A percentile compares a stretch with the other conserved stretches of the same genome.
Evolutionary conservation across 2,797 vertebrate species (phyloP).

Genomic region (Morus bassanus): DNA sequence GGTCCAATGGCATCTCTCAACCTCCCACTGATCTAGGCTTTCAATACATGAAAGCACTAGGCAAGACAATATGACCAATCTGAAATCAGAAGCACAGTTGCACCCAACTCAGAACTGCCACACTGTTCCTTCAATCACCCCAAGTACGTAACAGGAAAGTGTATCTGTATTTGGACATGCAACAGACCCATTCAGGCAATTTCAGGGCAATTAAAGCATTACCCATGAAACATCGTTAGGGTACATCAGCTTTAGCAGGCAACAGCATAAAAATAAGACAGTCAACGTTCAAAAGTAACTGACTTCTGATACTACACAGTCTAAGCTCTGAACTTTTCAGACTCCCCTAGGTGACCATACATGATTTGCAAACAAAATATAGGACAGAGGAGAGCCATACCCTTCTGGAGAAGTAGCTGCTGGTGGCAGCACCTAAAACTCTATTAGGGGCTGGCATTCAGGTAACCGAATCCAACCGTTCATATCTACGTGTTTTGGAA

Average conservation of each 20-base stretch:
- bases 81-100: not conserved
- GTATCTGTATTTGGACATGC: not conserved
- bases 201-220: not conserved
- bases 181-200: not conserved
- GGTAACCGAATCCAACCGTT: not conserved
- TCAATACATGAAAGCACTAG: not conserved
- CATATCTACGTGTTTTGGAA: accelerated
- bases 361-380: not conserved
- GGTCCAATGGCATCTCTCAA: not conserved
- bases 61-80: accelerated
- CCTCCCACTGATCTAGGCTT: not conserved
- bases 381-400: not conserved
- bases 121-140: not conserved
- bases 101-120: not conserved
- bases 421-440: not conserved
- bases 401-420: not conserved
- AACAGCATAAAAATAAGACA: not conserved
- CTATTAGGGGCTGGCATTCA: accelerated
- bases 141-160: accelerated
- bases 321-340: not conserved
- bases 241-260: not conserved
- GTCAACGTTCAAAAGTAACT: not conserved
- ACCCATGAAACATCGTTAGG: not conserved
- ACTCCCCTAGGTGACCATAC: no score
- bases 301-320: no score